phyloP scores from a whole-genome alignment of 1,140 invertebrate genomes.

The Rhagoletis zephyria region DNA sequence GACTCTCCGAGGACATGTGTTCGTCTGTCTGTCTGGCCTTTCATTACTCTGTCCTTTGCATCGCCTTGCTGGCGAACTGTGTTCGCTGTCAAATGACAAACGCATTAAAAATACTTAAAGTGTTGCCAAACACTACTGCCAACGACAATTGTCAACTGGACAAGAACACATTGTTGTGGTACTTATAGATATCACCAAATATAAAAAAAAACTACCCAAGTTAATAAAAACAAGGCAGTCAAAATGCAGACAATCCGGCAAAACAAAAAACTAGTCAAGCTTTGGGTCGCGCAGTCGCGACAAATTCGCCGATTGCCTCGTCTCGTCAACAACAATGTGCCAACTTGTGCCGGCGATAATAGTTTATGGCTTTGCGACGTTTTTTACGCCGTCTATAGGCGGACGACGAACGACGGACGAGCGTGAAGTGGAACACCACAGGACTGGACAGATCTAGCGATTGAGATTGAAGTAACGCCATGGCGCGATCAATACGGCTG shows the following conservation, averaged over 20 bases:
- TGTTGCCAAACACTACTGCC: constrained; percentile 52
- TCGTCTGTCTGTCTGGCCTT: neutral
- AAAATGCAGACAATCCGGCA: neutral
- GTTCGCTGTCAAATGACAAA: constrained; percentile 54
- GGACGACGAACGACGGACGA: neutral
- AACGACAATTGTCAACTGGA: constrained; percentile 52
- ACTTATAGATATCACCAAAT: constrained; percentile 32
- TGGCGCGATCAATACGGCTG: neutral
- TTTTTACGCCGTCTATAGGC: constrained; percentile 3
- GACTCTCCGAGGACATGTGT: neutral
- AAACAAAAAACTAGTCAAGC: neutral
- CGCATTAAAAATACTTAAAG: constrained; percentile 54
- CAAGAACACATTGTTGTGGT: constrained; percentile 47
- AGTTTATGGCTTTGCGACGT: constrained; percentile 39
- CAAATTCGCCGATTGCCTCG: constrained; percentile 26
- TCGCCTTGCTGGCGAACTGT: constrained; percentile 39
- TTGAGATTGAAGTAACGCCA: constrained; percentile 41
- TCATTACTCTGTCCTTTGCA: neutral
- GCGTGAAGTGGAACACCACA: neutral
- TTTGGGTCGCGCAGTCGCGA: constrained; percentile 36
- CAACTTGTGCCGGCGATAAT: constrained; percentile 43
- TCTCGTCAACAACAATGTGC: constrained; percentile 41
- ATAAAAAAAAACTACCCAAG: neutral
- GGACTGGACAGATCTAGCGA: constrained; percentile 33
- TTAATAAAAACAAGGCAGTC: neutral